phyloP scores from a whole-genome alignment of 1,140 invertebrate species.

The Eurosta solidaginis region DNA sequence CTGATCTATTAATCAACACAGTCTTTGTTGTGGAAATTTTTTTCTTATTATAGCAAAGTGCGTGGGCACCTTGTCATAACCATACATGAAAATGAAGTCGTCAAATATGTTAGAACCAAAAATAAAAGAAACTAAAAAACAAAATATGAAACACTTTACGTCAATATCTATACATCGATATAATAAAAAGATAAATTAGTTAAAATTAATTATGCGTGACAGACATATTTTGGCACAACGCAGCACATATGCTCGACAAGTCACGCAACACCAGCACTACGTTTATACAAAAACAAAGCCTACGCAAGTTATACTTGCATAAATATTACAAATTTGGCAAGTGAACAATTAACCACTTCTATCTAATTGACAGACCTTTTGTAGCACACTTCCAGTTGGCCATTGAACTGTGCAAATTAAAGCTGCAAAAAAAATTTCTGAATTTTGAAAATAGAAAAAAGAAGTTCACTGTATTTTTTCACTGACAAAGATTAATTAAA shows the following conservation, averaged over 20 bases:
- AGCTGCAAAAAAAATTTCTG: no score
- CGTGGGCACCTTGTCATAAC: not conserved
- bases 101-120: not conserved
- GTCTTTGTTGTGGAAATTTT: no score
- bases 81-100: not conserved
- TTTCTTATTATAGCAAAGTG: no score
- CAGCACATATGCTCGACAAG: not conserved
- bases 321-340: not conserved
- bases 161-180: not conserved
- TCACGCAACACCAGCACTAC: not conserved
- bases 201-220: slow-evolving; percentile 19
- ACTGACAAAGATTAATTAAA: slow-evolving; percentile 8
- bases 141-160: not conserved
- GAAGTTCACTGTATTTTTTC: not conserved
- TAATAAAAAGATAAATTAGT: not conserved
- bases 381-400: not conserved
- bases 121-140: not conserved
- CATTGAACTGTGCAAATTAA: slow-evolving; percentile 25
- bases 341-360: not conserved
- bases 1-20: no score
- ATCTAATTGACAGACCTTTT: not conserved
- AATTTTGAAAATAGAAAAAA: not conserved
- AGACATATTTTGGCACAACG: not conserved
- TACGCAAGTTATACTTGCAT: not conserved
- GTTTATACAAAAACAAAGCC: not conserved